A percentile compares a stretch with the other conserved stretches of the same genome.
Evolutionary conservation across 2,113 vertebrate species (phyloP).

Genomic region (Megaptera novaeangliae): DNA sequence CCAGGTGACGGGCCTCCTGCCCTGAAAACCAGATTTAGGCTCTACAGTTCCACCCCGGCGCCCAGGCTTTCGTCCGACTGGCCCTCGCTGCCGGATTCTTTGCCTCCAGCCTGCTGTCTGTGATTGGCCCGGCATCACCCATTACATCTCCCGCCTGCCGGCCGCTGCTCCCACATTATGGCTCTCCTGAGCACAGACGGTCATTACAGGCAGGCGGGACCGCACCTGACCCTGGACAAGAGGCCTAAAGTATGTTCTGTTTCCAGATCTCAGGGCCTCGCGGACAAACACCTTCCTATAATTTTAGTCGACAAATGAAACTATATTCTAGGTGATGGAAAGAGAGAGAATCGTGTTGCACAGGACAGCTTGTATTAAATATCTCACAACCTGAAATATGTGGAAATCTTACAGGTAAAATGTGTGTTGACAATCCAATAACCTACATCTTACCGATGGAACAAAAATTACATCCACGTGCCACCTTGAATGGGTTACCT

Average conservation of each 20-base stretch:
- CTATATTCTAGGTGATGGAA: background rate
- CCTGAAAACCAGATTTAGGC: background rate
- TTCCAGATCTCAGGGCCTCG: background rate
- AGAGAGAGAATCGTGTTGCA: background rate
- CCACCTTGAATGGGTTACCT: background rate
- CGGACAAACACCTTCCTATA: background rate
- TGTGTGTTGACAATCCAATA: background rate
- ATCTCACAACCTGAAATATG: background rate
- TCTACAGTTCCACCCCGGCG: fast-evolving
- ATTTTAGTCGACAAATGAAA: background rate
- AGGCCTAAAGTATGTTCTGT: background rate
- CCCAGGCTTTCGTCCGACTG: background rate
- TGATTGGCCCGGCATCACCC: background rate
- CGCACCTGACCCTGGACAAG: background rate
- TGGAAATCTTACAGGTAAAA: background rate
- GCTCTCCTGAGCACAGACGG: background rate
- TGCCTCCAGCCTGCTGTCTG: background rate
- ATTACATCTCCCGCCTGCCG: background rate
- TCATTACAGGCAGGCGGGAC: no score
- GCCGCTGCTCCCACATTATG: fast-evolving
- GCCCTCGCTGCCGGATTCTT: background rate
- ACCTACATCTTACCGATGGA: background rate
- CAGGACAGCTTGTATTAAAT: background rate
- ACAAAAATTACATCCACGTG: background rate
- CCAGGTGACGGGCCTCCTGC: background rate